A percentile compares a stretch with the other conserved stretches of the same genome.
phyloP scores from a whole-genome alignment of 2,797 vertebrate species.

The Takifugu rubripes region DNA sequence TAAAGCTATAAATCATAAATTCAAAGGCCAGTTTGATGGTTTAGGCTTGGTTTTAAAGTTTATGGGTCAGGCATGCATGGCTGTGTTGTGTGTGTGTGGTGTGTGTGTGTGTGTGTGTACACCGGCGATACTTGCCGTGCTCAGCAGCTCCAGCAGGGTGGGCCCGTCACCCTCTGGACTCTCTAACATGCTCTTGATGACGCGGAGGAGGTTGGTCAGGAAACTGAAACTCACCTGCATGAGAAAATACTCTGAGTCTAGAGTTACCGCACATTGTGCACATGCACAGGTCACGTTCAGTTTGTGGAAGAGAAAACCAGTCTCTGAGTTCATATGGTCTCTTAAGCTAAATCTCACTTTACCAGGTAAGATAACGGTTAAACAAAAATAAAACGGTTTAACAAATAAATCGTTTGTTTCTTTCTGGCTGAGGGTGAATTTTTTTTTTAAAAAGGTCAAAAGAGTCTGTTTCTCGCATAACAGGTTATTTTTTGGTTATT shows the following conservation, averaged over 20 bases:
- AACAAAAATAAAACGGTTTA: neutral
- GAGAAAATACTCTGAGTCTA: slow-evolving; percentile 35
- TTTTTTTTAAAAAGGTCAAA: neutral
- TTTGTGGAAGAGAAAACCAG: neutral
- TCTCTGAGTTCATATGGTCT: neutral
- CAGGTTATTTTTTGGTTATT: neutral
- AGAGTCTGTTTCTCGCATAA: too few species aligned
- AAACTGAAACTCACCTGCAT: slow-evolving; percentile 85
- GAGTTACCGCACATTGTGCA: slow-evolving; percentile 11
- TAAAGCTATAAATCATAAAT: too few species aligned
- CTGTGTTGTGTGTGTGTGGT: neutral
- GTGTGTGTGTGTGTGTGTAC: slow-evolving; percentile 3
- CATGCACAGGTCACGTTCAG: neutral
- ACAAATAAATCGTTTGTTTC: too few species aligned
- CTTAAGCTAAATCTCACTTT: neutral
- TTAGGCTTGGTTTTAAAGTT: neutral
- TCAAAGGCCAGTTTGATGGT: neutral
- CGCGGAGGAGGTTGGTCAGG: slow-evolving; percentile 77
- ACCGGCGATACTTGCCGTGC: slow-evolving; percentile 66
- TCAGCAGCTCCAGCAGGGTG: slow-evolving; percentile 76
- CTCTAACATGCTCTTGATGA: slow-evolving; percentile 72
- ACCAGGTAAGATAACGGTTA: neutral
- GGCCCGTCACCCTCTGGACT: slow-evolving; percentile 46
- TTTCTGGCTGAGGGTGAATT: neutral
- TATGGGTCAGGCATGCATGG: neutral